A percentile compares a stretch with the other conserved stretches of the same genome.
Conservation (phyloP, 2,888 invertebrate species). For the Tiphia femorata region DNA sequence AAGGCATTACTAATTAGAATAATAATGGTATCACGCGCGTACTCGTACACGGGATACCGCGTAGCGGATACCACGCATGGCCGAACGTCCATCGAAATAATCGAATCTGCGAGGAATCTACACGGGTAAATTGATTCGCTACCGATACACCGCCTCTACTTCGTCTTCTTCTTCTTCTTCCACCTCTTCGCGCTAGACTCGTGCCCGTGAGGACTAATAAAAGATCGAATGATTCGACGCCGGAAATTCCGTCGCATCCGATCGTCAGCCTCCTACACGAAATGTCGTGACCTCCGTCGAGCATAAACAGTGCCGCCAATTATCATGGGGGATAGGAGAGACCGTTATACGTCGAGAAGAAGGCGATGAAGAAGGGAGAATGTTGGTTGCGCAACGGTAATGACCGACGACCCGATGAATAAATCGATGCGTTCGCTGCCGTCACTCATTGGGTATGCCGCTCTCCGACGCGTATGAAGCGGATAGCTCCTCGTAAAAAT, state of each 20-base stretch:
- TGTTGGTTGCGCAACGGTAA: constrained; percentile 22
- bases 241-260: constrained; percentile 1
- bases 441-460: constrained; percentile 6
- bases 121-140: no score
- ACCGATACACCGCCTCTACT: no score
- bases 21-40: constrained; percentile 44
- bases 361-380: constrained; percentile 7
- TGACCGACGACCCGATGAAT: constrained; percentile 19
- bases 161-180: no score
- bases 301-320: constrained; percentile 24
- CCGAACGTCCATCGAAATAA: constrained; percentile 26
- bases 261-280: background rate
- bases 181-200: no score
- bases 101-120: no score
- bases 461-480: no score
- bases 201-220: no score
- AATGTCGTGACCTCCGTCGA: background rate
- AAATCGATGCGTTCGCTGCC: constrained; percentile 16
- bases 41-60: constrained; percentile 31
- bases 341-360: background rate
- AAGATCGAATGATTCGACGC: no score
- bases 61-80: constrained; percentile 46
- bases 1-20: constrained; percentile 48
- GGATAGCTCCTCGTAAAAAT: background rate
- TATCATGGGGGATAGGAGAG: background rate